Evolutionary conservation across 2,888 invertebrate species (phyloP), one percentile per base, ranked within the genome.

Genomic region (Lagria hirta): DNA sequence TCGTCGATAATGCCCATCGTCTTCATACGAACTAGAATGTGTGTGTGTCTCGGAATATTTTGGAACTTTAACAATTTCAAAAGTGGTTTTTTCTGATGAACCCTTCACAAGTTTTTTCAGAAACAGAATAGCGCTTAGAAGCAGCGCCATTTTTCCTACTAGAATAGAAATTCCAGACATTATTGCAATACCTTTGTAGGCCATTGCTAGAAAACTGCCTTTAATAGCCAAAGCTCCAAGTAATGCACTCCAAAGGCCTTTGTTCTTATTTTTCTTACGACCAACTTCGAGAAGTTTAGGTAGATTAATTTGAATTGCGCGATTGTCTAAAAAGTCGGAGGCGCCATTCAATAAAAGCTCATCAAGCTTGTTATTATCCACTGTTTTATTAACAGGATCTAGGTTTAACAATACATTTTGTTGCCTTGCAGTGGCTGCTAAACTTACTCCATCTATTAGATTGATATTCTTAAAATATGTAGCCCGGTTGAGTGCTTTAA

Each of bases 31-130:
- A 6, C 52, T 77, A 1, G 86, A 85, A 62, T 88, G 88, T 3
- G 84, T 81, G 63, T 88, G 86, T 57, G 81, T 82, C 65, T 86
- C 85, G 32, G 83, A 83, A 37, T 88, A 82, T 62, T 86, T 84
- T n/a, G 89, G 90, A 70, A 88, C 85, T 67, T 89, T 89, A 36
- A 90, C 84, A 55, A 90, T 88, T 71, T 90, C 89, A 54, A 88
- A 85, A 3, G 88, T 88, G 1, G 88, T 88, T 69, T 87, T 87
- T 60, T 88, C 86, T 44, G 83, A 80, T 32, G 76, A 76, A 12
- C 74, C 70, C 3, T 81, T 79, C 15, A 89, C 80, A 17, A 90
- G 73, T 60, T 88, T 88, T 75, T 89, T 89, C 36, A 90, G 72
- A 0, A 86, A 89, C 54, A 90, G 82, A 51, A 90, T 84, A 12